Evolutionary conservation across 2,797 vertebrate genomes (phyloP).

Genomic region (Galagoides demidoff): DNA sequence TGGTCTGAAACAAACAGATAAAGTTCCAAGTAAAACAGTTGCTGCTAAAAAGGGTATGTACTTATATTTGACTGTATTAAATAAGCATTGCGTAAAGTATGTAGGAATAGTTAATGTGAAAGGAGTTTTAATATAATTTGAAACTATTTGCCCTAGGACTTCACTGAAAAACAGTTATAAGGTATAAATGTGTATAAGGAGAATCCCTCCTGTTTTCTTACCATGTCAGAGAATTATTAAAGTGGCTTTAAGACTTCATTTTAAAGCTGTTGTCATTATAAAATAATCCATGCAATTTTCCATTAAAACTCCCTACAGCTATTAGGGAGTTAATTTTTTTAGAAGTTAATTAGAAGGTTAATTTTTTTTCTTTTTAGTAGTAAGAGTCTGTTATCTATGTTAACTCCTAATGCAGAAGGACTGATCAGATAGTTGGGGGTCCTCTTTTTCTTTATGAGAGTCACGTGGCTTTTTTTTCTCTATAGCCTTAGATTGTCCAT

Average conservation of each 20-base stretch:
- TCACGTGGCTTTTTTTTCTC: background rate
- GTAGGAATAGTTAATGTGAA: background rate
- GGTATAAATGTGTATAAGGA: background rate
- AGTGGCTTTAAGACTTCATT: background rate
- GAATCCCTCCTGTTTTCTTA: conserved; percentile 21
- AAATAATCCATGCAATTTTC: background rate
- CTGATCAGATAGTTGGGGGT: background rate
- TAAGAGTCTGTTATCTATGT: background rate
- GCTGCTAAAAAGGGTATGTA: conserved; percentile 94
- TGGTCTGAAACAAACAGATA: conserved; percentile 92
- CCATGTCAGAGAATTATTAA: background rate
- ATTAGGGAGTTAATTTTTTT: too few species aligned
- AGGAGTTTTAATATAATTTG: conserved; percentile 14
- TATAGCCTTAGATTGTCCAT: background rate
- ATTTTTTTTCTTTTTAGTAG: background rate
- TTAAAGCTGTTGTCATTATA: conserved; percentile 35
- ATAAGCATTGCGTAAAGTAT: background rate
- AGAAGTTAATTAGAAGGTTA: too few species aligned
- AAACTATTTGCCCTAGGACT: background rate
- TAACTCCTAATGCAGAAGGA: background rate
- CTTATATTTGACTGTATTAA: conserved; percentile 10
- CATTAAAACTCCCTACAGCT: background rate
- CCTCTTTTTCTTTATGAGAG: background rate
- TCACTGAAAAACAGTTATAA: conserved; percentile 9
- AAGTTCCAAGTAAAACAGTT: conserved; percentile 89